Evolutionary conservation across 2,113 vertebrate genomes (phyloP), one percentile per base, ranked within the genome.

Genomic region (Brachionichthys hirsutus): DNA sequence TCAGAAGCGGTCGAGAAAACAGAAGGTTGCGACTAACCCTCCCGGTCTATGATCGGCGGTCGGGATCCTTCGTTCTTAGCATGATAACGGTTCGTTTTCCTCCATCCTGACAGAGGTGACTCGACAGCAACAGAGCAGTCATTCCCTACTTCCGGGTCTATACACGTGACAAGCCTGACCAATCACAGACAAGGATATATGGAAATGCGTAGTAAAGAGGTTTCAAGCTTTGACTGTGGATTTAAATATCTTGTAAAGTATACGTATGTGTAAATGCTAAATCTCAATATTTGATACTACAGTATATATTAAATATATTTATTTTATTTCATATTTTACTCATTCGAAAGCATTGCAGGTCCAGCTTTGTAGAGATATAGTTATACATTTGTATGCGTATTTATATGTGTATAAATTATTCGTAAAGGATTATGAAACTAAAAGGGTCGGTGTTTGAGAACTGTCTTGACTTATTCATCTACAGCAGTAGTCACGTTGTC

Each of bases 91-190:
- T 9, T 88, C 78, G 70, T 82, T 85, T 84, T 87, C 77, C 72
- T 83, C 85, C 85, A 85, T 80, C 75, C 77, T 73, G 48, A 70
- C 87, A 90, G 89, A 82, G 90, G 89, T 91, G 90, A 92, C 89
- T 92, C 90, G 85, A 90, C 90, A 90, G 86, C 90, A 84, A 85
- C 73, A 82, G 70, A 81, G 86, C 77, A 84, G 81, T 43, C 82
- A 72, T 80, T 78, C 83, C 88, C 79, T 19, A 87, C 84, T 91
- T 91, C 90, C 90, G 88, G 87, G 83, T 81, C 20, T 42, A 1
- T 70, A 1, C 77, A 77, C 76, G 83, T 67, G 55, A 40, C 0
- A 0, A 1, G 14, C 4, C 17, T 5, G 64, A 5, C 88, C 88
- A 86, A 87, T 89, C 83, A 81, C 42, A 62, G 56, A 56, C 10